Percentiles rank a stretch among this genome's conserved stretches.
Evolutionary conservation across 1,140 invertebrate genomes (phyloP).

Genomic region (Ylistrum balloti): DNA sequence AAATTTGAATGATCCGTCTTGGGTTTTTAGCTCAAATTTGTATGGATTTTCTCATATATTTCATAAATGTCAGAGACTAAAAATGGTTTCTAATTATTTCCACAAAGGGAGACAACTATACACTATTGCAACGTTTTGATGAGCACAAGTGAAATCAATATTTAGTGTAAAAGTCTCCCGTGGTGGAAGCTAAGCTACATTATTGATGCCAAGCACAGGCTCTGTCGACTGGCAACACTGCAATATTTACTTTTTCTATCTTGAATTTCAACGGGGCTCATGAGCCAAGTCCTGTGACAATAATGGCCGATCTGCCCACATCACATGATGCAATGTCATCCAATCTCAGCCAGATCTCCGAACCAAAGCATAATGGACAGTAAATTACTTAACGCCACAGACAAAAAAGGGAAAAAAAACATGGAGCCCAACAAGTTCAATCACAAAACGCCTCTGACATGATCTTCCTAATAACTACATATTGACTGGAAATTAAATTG

Average conservation of each 20-base stretch:
- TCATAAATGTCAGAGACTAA: background rate
- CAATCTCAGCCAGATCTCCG: background rate
- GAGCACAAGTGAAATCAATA: background rate
- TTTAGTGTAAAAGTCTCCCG: background rate
- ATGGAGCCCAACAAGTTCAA: background rate
- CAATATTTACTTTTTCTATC: constrained; percentile 30
- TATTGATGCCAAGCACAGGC: constrained; percentile 14
- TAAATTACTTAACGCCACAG: background rate
- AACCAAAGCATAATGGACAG: background rate
- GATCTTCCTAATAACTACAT: background rate
- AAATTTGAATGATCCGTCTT: background rate
- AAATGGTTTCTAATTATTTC: background rate
- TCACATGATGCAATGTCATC: background rate
- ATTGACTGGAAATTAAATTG: background rate
- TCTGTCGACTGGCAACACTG: constrained; percentile 5
- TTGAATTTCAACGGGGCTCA: background rate
- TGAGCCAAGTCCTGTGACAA: background rate
- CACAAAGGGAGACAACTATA: background rate
- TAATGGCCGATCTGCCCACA: background rate
- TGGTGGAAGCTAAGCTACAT: constrained; percentile 22
- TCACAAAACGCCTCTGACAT: background rate
- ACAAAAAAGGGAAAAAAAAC: constrained; percentile 10
- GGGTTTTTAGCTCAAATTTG: background rate
- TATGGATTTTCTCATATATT: background rate
- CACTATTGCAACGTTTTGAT: background rate